These are phyloP conservation scores for Brachypteracias leptosomus DNA, from an alignment of 2,113 vertebrate genomes.

Conservation along the genomic window DNA sequence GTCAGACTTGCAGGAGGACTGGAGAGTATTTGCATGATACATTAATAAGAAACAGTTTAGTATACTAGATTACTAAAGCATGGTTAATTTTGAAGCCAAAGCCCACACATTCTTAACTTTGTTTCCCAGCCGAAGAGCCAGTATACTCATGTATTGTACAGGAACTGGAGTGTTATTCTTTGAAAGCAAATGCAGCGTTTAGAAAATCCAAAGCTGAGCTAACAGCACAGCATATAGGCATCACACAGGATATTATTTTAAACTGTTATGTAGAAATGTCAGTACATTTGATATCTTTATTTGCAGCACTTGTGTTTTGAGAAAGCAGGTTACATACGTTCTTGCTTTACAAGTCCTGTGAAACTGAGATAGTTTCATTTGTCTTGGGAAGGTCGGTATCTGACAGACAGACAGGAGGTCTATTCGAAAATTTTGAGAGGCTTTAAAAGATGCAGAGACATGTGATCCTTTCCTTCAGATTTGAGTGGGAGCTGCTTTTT, in stretches of 20 bases:
- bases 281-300: slow-evolving; percentile 64
- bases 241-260: slow-evolving; percentile 67
- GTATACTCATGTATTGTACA: slow-evolving; percentile 39
- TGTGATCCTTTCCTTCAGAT: neutral
- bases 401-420: neutral
- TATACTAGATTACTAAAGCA: slow-evolving; percentile 73
- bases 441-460: neutral
- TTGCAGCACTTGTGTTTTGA: slow-evolving; percentile 53
- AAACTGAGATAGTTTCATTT: slow-evolving; percentile 9
- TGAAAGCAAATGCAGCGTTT: slow-evolving; percentile 70
- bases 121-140: slow-evolving; percentile 61
- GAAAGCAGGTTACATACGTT: slow-evolving; percentile 17
- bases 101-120: slow-evolving; percentile 75
- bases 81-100: slow-evolving; percentile 75
- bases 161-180: slow-evolving; percentile 59
- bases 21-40: slow-evolving; percentile 72
- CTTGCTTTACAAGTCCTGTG: neutral
- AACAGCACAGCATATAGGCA: slow-evolving; percentile 50
- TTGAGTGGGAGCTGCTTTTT: neutral
- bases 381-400: neutral
- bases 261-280: slow-evolving; percentile 51
- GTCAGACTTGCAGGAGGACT: slow-evolving; percentile 67
- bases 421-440: neutral
- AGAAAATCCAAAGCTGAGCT: slow-evolving; percentile 65
- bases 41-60: slow-evolving; percentile 84